Percentiles rank a stretch among this genome's conserved stretches.
These are phyloP conservation scores for Ailuropoda melanoleuca DNA, from an alignment of 2,113 vertebrate species.

Conservation along the genomic window DNA sequence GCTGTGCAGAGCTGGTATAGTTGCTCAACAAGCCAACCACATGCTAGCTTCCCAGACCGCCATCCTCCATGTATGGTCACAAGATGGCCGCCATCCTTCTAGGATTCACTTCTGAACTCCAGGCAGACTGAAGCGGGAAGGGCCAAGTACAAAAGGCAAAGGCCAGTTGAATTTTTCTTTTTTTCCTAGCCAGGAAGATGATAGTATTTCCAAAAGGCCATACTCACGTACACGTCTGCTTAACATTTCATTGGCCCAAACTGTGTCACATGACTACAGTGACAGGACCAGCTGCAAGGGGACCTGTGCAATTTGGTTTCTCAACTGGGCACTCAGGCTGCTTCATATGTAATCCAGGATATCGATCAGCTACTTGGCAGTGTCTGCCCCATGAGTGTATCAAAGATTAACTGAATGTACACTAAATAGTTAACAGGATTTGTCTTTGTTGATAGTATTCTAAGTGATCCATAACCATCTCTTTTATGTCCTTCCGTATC, in stretches of 20 bases:
- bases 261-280: not conserved
- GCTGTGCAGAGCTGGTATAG: not conserved
- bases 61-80: not conserved
- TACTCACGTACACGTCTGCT: not conserved
- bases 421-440: not conserved
- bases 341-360: not conserved
- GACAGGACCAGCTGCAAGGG: not conserved
- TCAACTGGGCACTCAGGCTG: not conserved
- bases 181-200: not conserved
- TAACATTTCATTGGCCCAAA: not conserved
- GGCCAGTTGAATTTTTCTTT: not conserved
- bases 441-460: not conserved
- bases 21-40: not conserved
- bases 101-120: not conserved
- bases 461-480: not conserved
- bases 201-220: not conserved
- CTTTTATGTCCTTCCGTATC: not conserved
- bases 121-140: not conserved
- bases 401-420: not conserved
- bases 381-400: not conserved
- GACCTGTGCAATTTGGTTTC: not conserved
- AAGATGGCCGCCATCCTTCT: not conserved
- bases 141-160: not conserved
- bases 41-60: not conserved
- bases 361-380: not conserved